Evolutionary conservation across 2,113 vertebrate genomes (phyloP).

Genomic region (Girardinichthys multiradiatus): DNA sequence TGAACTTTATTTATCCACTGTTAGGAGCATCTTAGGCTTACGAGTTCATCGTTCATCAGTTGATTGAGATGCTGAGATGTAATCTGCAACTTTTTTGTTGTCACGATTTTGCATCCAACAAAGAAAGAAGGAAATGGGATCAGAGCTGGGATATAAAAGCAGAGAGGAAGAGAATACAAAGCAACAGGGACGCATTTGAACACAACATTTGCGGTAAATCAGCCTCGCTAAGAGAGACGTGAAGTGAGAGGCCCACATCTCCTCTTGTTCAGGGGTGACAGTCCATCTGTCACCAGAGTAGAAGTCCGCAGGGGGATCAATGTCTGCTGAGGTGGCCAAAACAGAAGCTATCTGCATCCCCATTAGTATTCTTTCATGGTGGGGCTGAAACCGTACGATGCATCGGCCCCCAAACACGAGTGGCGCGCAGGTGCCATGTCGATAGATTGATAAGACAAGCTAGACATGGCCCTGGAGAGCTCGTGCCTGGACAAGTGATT

Average conservation of each 20-base stretch:
- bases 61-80: conserved; percentile 17
- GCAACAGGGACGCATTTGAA: background rate
- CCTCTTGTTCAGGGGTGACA: conserved; percentile 73
- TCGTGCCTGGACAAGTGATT: conserved; percentile 53
- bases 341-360: conserved; percentile 77
- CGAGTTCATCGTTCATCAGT: background rate
- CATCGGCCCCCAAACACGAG: conserved; percentile 55
- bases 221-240: conserved; percentile 49
- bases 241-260: conserved; percentile 63
- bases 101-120: conserved; percentile 1
- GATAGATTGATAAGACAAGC: conserved; percentile 83
- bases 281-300: conserved; percentile 73
- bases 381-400: conserved; percentile 41
- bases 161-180: conserved; percentile 12
- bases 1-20: conserved; percentile 6
- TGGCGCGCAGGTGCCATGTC: conserved; percentile 67
- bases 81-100: conserved; percentile 34
- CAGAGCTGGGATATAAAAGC: conserved; percentile 11
- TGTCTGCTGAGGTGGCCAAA: conserved; percentile 82
- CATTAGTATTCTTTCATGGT: conserved; percentile 78
- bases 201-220: conserved; percentile 12
- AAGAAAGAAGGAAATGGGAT: background rate
- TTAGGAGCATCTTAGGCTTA: conserved; percentile 12
- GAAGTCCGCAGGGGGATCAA: conserved; percentile 79
- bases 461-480: conserved; percentile 63